Base-by-base conservation (phyloP, 2,888 invertebrate species). In the Yponomeuta cagnagella region DNA sequence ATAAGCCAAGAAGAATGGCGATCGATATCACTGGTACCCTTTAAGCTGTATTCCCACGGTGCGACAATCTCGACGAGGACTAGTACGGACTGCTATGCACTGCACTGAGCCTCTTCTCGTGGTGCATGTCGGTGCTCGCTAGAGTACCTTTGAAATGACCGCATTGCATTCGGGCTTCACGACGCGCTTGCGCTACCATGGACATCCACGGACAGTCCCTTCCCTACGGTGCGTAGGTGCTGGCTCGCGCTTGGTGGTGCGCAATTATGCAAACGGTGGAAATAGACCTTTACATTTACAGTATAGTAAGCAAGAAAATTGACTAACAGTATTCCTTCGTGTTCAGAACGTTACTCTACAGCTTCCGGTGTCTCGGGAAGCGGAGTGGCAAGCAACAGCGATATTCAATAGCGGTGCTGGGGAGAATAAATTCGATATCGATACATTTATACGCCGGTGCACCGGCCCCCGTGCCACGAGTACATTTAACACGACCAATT, bases 391-490 rank as follows among this genome's bases (percentile, higher is more conserved):
- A 58, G 52, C 52, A 15, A 58, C 52, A 58, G 6, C 52, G 52
- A 58, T 58, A 58, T 58, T 58, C 52, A 58, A 58, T 58, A 15
- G 52, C 52, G 52, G 52, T 12, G 12, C 15, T 58, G 52, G 52
- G 52, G 52, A 9, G 52, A 69, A 69, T 69, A 69, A 48, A 69
- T 69, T 69, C 68, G 48, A 69, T 52, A 69, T 69, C 68, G 30
- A 48, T 69, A 69, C 58, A 69, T 69, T 58, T 67, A 67, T 67
- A 33, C 67, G 43, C 5, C 43, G 37, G 43, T 67, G 67, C 67
- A 67, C 33, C 67, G 48, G 37, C 43, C 15, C 23, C 33, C 30
- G 65, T 31, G 33, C 65, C 65, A 33, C 31, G 65, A 31, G 65
- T 65, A 65, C 65, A 31, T 65, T 33, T 30, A 12, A 30, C 30